These are phyloP conservation scores for Setipinna tenuifilis DNA, from an alignment of 2,797 vertebrate genomes.

Conservation along the genomic window DNA sequence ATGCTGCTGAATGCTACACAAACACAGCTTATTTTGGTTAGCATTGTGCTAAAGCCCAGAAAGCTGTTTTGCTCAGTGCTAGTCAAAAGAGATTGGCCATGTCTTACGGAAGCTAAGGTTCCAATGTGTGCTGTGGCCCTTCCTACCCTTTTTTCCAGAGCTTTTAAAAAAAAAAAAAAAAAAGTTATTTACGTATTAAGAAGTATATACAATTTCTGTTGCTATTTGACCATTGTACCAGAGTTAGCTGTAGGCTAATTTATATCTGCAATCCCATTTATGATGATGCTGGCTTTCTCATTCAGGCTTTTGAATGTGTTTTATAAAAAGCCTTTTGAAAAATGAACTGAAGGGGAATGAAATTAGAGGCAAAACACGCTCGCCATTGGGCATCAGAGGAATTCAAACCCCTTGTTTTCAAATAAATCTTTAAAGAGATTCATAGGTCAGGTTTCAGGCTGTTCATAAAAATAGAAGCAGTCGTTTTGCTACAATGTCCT, in stretches of 20 bases:
- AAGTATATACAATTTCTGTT: too few relatives aligned
- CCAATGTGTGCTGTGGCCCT: too few relatives aligned
- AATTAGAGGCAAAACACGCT: background rate
- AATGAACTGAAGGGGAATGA: background rate
- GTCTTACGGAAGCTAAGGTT: too few relatives aligned
- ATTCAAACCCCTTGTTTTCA: conserved; percentile 25
- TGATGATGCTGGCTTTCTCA: background rate
- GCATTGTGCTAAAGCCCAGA: too few relatives aligned
- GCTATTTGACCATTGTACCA: too few relatives aligned
- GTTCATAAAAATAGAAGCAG: conserved; percentile 11
- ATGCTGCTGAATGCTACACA: background rate
- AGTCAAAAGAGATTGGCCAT: too few relatives aligned
- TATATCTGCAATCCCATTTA: too few relatives aligned
- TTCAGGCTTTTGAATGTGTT: background rate
- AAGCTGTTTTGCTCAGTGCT: too few relatives aligned
- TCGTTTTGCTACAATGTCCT: conserved; percentile 10
- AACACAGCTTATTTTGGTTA: background rate
- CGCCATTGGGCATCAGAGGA: background rate
- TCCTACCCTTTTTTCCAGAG: too few relatives aligned
- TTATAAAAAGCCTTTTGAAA: conserved; percentile 13
- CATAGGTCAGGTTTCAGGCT: conserved; percentile 18
- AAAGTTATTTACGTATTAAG: too few relatives aligned
- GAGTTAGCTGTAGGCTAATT: too few relatives aligned
- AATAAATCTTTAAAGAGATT: conserved; percentile 23
- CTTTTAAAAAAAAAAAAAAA: too few relatives aligned